Evolutionary conservation across 2,888 invertebrate genomes (phyloP).

Genomic region (Synergus umbraculus): DNA sequence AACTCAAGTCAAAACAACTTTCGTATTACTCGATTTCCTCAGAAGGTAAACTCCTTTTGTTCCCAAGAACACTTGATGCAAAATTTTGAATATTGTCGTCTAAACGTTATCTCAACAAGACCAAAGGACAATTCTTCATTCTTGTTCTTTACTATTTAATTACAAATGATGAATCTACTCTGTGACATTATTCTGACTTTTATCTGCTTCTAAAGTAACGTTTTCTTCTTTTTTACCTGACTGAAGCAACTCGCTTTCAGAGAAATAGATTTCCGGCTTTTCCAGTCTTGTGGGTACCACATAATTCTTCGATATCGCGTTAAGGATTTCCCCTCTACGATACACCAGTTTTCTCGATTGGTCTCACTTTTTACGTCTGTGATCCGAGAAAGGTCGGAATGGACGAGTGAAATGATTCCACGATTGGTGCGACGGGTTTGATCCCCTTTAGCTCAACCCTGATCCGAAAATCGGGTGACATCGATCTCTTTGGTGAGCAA

Average conservation of each 20-base stretch:
- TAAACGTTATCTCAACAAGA: background rate
- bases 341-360: constrained; percentile 38
- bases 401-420: constrained; percentile 33
- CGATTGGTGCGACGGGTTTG: constrained; percentile 32
- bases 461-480: constrained; percentile 67
- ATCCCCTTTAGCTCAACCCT: constrained; percentile 51
- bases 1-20: constrained; percentile 22
- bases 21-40: constrained; percentile 6
- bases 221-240: constrained; percentile 4
- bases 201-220: background rate
- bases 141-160: too few relatives aligned
- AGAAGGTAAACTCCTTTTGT: constrained; percentile 25
- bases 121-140: too few relatives aligned
- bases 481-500: constrained; percentile 61
- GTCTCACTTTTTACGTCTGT: constrained; percentile 29
- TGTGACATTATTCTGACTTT: too few relatives aligned
- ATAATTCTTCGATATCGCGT: constrained; percentile 33
- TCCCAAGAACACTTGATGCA: background rate
- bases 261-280: constrained; percentile 28
- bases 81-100: constrained; percentile 7
- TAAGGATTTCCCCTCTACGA: constrained; percentile 32
- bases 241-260: constrained; percentile 11
- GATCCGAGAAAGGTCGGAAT: constrained; percentile 25
- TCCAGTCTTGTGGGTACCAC: background rate
- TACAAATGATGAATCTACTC: too few relatives aligned